These are phyloP conservation scores for Limosa lapponica DNA, from an alignment of 2,797 vertebrate genomes.

Conservation along the genomic window DNA sequence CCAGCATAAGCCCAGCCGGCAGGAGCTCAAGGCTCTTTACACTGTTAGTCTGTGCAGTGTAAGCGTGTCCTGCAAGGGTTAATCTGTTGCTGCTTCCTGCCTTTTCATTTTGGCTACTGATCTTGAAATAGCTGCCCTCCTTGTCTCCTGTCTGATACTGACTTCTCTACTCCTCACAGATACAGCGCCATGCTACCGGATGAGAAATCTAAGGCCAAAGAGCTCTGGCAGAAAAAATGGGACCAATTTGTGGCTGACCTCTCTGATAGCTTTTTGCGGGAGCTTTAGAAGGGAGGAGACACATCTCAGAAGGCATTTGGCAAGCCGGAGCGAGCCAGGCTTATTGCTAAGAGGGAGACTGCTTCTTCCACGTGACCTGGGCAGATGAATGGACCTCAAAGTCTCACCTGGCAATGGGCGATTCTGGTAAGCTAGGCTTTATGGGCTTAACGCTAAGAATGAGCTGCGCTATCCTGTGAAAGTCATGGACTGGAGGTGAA, in stretches of 20 bases:
- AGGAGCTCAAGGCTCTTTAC: neutral
- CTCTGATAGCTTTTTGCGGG: neutral
- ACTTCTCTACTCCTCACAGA: slow-evolving; percentile 75
- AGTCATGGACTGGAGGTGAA: neutral
- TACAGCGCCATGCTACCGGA: slow-evolving; percentile 83
- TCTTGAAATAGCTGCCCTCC: slow-evolving; percentile 7
- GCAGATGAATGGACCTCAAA: neutral
- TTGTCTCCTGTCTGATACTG: neutral
- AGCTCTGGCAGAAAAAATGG: slow-evolving; percentile 88
- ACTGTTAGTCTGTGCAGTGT: fast-evolving
- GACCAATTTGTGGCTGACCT: slow-evolving; percentile 81
- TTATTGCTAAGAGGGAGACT: neutral
- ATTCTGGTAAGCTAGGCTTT: neutral
- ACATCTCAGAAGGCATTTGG: neutral
- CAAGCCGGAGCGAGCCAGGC: neutral
- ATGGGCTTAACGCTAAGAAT: neutral
- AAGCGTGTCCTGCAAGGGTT: neutral
- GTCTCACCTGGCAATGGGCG: neutral
- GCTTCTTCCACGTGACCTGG: neutral
- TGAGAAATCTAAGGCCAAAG: slow-evolving; percentile 76
- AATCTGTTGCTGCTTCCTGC: slow-evolving; percentile 12
- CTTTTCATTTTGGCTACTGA: neutral
- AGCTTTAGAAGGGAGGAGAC: neutral
- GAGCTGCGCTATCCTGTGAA: neutral
- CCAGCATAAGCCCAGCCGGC: neutral